These are phyloP conservation scores for Alosa alosa DNA, from an alignment of 2,113 vertebrate species.

Conservation along the genomic window DNA sequence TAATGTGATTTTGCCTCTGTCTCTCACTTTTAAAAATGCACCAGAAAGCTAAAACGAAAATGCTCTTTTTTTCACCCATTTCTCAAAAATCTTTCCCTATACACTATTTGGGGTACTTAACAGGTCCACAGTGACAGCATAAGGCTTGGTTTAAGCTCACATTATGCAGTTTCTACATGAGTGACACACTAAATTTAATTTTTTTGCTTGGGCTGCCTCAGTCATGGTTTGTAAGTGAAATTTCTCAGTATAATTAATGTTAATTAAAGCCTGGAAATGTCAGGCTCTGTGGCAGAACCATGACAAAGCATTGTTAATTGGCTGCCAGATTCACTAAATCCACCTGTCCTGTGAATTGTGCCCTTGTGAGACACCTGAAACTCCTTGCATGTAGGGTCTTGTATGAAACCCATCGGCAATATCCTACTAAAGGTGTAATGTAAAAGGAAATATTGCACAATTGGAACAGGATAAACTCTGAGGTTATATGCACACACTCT, in stretches of 20 bases:
- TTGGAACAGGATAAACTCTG: background rate
- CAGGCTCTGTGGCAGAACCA: conserved; percentile 70
- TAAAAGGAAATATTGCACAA: background rate
- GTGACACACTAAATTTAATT: conserved; percentile 47
- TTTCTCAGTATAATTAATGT: conserved; percentile 75
- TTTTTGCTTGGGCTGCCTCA: conserved; percentile 53
- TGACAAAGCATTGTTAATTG: conserved; percentile 79
- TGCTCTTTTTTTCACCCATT: background rate
- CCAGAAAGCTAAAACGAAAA: background rate
- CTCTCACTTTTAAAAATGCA: background rate
- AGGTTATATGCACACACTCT: background rate
- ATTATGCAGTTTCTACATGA: conserved; percentile 52
- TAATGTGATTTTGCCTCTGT: background rate
- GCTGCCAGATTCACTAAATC: conserved; percentile 77
- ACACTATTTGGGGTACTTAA: background rate
- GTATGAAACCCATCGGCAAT: background rate
- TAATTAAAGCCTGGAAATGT: conserved; percentile 74
- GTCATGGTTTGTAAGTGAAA: conserved; percentile 67
- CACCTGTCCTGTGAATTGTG: conserved; percentile 71
- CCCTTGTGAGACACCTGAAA: conserved; percentile 46
- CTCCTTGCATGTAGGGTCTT: conserved; percentile 46
- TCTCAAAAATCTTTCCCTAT: background rate
- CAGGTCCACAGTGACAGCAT: background rate
- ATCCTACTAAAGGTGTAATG: background rate
- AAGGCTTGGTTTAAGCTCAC: conserved; percentile 5